Evolutionary conservation across 2,888 invertebrate species (phyloP).

Genomic region (Ischnura elegans): DNA sequence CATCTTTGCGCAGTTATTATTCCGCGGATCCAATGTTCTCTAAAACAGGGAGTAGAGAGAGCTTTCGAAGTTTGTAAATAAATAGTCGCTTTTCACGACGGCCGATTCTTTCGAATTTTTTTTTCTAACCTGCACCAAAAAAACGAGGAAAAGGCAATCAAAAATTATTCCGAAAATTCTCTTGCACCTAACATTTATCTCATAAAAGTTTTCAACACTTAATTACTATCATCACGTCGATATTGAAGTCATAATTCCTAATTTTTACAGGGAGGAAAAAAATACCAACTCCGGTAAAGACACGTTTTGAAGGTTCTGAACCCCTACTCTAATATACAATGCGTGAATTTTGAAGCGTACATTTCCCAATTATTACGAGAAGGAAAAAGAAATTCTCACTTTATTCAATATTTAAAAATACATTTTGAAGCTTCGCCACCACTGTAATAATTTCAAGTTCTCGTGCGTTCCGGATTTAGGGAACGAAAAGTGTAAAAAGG

Average conservation of each 20-base stretch:
- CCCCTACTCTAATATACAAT: no score
- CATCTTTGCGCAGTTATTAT: constrained; percentile 11
- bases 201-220: background rate
- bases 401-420: no score
- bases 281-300: no score
- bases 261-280: background rate
- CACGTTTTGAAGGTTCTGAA: no score
- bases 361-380: no score
- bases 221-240: background rate
- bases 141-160: background rate
- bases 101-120: background rate
- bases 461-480: no score
- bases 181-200: background rate
- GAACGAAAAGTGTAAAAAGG: no score
- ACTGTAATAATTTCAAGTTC: no score
- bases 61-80: background rate
- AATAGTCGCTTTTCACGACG: background rate
- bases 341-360: no score
- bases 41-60: background rate
- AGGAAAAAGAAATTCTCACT: no score
- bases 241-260: background rate
- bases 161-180: background rate
- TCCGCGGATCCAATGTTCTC: background rate
- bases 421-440: no score
- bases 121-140: background rate